Evolutionary conservation across 2,888 invertebrate species (phyloP), one percentile per base, ranked within the genome.

Genomic region (Agriopis leucophaearia): DNA sequence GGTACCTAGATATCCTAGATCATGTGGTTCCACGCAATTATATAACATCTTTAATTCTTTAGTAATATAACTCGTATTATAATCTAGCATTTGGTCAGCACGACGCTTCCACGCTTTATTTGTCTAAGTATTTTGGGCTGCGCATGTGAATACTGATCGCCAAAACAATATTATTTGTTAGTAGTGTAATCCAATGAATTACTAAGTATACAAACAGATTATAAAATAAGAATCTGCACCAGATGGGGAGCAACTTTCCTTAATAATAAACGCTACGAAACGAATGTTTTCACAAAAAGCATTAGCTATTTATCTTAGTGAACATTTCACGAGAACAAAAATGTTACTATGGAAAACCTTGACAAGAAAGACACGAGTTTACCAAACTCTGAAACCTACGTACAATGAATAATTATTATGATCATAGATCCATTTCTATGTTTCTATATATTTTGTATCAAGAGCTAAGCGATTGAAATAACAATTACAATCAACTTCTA

Each of bases 21-120:
- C 74, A 67, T 65, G 66, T 67, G 70, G 66, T 54, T 44, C 38
- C 45, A 67, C 47, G 27, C 9, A 35, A 15, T 42, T 36, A 55
- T 54, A 16, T 58, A 48, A 68, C 13, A 60, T 64, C 56, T 47
- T 66, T 54, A 18, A 0, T 15, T 64, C 56, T 47, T 66, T 54
- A 18, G 0, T 15, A 6, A 16, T 13, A 38, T 12, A 15, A 10
- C 36, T 36, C 44, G 48, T 8, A 27, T 18, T 36, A 51, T 70
- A 72, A 69, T 73, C 61, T 77, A 73, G 82, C 86, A 81, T 82
- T 77, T 72, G 76, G 76, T 75, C 73, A 75, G 79, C 80, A 79
- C 77, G 74, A 80, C 75, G 88, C 88, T 88, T 86, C 73, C 78
- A 83, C 79, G 90, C 90, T 90, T 88, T 66, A 76, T 73, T 75